phyloP scores from a whole-genome alignment of 1,140 invertebrate genomes.

The Drosophila orosa region DNA sequence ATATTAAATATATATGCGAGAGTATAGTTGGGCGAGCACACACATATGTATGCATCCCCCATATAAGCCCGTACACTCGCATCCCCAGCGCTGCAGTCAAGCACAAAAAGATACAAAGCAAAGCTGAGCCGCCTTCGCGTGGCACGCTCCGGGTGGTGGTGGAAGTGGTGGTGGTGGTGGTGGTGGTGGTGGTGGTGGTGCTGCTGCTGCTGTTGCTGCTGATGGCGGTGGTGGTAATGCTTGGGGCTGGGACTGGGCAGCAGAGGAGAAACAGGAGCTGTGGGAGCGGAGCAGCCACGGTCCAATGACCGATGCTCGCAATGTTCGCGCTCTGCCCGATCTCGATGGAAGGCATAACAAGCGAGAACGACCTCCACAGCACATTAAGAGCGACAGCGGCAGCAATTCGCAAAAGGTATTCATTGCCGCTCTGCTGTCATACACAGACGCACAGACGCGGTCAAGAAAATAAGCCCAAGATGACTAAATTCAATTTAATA shows the following conservation, averaged over 20 bases:
- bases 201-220: constrained; percentile 5
- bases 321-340: constrained; percentile 36
- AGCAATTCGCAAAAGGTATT: constrained; percentile 70
- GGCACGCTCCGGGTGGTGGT: constrained; percentile 64
- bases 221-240: constrained; percentile 9
- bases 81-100: constrained; percentile 40
- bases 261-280: constrained; percentile 15
- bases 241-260: constrained; percentile 7
- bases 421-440: constrained; percentile 20
- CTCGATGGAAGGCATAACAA: constrained; percentile 71
- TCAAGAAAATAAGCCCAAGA: neutral
- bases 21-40: constrained; percentile 16
- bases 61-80: constrained; percentile 15
- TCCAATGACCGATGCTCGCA: constrained; percentile 76
- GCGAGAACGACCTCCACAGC: constrained; percentile 77
- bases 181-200: constrained; percentile 5
- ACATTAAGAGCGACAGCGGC: constrained; percentile 54
- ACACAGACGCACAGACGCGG: constrained; percentile 4
- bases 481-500: neutral
- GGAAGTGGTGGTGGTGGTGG: constrained; percentile 1
- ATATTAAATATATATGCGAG: constrained; percentile 18
- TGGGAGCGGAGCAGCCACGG: constrained; percentile 44
- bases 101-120: constrained; percentile 44
- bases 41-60: constrained; percentile 26
- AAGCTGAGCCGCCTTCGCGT: constrained; percentile 50